A percentile compares a stretch with the other conserved stretches of the same genome.
These are phyloP conservation scores for Orchestia grillus DNA, from an alignment of 1,140 invertebrate genomes.

Conservation along the genomic window DNA sequence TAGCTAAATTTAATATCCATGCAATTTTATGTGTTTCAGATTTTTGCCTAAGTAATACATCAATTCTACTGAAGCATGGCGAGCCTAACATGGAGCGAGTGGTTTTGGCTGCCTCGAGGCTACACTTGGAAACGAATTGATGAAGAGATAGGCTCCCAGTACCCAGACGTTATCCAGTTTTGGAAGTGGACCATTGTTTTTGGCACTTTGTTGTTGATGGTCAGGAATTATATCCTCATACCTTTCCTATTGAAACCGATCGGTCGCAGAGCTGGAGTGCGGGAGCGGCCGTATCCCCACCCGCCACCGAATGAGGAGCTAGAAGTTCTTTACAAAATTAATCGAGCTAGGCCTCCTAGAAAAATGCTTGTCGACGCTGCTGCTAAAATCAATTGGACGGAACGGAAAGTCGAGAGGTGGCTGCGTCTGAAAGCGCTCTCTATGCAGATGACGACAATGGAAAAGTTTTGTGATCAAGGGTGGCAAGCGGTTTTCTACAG, in stretches of 20 bases:
- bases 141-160: background rate
- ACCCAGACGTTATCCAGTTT: background rate
- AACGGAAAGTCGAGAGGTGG: background rate
- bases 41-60: too few species aligned
- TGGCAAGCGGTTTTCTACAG: conserved; percentile 1
- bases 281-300: background rate
- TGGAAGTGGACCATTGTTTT: background rate
- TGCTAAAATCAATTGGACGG: background rate
- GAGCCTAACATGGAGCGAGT: background rate
- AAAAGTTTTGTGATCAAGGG: background rate
- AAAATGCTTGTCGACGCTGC: background rate
- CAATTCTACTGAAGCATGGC: too few species aligned
- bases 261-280: background rate
- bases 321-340: background rate
- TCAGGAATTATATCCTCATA: conserved; percentile 13
- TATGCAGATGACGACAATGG: conserved; percentile 3
- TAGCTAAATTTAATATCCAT: too few species aligned
- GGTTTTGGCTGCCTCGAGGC: background rate
- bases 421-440: background rate
- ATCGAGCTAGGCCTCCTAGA: background rate
- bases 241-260: background rate
- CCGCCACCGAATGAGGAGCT: background rate
- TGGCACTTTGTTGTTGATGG: background rate
- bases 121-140: background rate
- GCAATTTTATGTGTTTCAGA: too few species aligned